Base-by-base conservation (phyloP, 2,113 vertebrate species). In the Syrrhaptes paradoxus region DNA sequence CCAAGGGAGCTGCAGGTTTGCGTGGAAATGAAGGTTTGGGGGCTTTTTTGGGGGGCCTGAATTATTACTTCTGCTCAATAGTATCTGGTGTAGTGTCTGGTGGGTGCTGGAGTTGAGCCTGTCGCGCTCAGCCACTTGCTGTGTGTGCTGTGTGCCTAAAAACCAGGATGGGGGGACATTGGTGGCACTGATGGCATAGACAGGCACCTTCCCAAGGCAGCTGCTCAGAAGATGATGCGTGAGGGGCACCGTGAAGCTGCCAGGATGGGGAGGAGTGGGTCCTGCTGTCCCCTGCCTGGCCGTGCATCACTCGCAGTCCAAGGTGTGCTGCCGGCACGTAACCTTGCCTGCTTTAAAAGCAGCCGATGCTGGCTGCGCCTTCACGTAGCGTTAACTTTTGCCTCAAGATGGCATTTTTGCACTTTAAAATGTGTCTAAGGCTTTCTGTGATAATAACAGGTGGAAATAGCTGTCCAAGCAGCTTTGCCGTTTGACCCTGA, bases 361-460 rank as follows among this genome's bases (percentile, higher is more conserved):
- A 1, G 6, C 32, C 1, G 1, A 18, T 17, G 41, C 52, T 13
- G 25, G 2, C 84, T 43, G 72, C 57, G 10, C 57, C 68, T 55
- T 15, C 57, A 8, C 68, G 34, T 22, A 3, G n/a, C 1, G 0
- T 62, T 57, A 59, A 26, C 48, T 84, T 68, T 66, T 91, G 91
- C 95, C 96, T 96, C 77, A 75, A 95, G 93, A 5, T 95, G 93
- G 91, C 86, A 96, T 95, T 97, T 96, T 91, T 89, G 87, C 4
- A 6, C 94, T 87, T 91, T 65, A 2, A 75, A 89, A 89, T 5
- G 13, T 11, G 36, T 17, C 52, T 14, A 4, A 61, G 48, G 62
- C 3, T 3, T 52, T 62, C 16, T 29, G 34, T 55, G 65, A 1
- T 25, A 46, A 0, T 5, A 13, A n/a, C 5, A 1, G 41, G 38